Conservation (phyloP, 2,113 vertebrate species). For the Thinocorus orbignyianus region DNA sequence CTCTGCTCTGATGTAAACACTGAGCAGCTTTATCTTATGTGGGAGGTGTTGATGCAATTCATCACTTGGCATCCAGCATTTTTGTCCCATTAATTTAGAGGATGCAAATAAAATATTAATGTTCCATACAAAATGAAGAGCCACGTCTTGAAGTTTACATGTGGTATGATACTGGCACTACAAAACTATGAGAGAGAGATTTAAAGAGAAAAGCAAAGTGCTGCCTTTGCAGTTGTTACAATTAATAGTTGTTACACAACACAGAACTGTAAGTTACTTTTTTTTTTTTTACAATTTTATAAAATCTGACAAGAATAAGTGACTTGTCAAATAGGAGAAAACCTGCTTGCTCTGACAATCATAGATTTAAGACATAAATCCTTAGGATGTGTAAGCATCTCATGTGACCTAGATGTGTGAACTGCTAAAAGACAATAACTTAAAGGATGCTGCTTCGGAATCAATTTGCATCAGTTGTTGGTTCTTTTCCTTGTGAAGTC, state of each 20-base stretch:
- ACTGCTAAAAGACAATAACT: conserved; percentile 79
- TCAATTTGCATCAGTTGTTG: conserved; percentile 84
- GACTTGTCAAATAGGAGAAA: not conserved
- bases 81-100: not conserved
- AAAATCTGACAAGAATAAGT: not conserved
- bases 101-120: not conserved
- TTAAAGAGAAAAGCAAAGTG: not conserved
- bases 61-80: not conserved
- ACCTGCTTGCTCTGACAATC: conserved; percentile 71
- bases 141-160: not conserved
- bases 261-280: not conserved
- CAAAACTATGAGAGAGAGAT: not conserved
- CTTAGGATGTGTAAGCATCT: conserved; percentile 55
- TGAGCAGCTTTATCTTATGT: not conserved
- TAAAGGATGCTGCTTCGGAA: conserved; percentile 81
- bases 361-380: conserved; percentile 72
- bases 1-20: not conserved
- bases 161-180: not conserved
- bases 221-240: not conserved
- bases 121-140: not conserved
- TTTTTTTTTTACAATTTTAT: not conserved
- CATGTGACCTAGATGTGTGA: conserved; percentile 76
- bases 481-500: conserved; percentile 80
- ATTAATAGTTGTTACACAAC: not conserved
- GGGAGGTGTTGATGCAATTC: not conserved